Evolutionary conservation across 2,888 invertebrate genomes (phyloP), one percentile per base, ranked within the genome.

Genomic region (Gastrophysa polygoni): DNA sequence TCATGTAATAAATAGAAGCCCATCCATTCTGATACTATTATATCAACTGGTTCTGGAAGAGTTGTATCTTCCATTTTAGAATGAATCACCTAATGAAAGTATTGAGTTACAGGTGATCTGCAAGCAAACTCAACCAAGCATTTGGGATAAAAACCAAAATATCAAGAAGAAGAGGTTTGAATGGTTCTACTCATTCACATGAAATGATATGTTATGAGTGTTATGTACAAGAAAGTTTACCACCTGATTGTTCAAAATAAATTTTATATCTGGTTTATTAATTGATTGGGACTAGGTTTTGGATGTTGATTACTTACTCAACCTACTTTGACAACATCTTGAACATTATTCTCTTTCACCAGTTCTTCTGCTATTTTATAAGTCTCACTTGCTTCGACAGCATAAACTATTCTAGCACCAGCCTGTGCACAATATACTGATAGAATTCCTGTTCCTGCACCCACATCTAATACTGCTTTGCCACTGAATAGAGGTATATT

Each of bases 1-100:
- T 98, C 97, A 77, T 96, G 97, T 14, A 98, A 82, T 29, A 98
- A 84, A 82, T 95, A 96, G 81, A 97, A 96, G 0, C 97, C 97
- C 97, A 98, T 98, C 97, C 97, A 98, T 82, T 98, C 97, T 0
- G 96, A 96, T 4, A 98, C 88, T 67, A 98, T 93, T 8, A 95
- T 87, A 80, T 97, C 96, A 1, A 94, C 92, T 80, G 91, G 89
- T 67, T 79, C 82, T 0, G 91, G 89, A 52, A 92, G 79, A 0
- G 80, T 77, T 2, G 95, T 84, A 75, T 95, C 90, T 83, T 96
- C 95, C 6, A 94, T 86, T 82, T 84, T 86, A 55, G 87, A 87
- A 74, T 92, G 88, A 46, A 95, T 86, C 8, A 94, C 88, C 88
- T 89, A n/a, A n/a, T n/a, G n/a, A n/a, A n/a, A n/a, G n/a, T n/a